A percentile compares a stretch with the other conserved stretches of the same genome.
These are phyloP conservation scores for Cyanoramphus novaezelandiae DNA, from an alignment of 2,113 vertebrate genomes.

Conservation along the genomic window DNA sequence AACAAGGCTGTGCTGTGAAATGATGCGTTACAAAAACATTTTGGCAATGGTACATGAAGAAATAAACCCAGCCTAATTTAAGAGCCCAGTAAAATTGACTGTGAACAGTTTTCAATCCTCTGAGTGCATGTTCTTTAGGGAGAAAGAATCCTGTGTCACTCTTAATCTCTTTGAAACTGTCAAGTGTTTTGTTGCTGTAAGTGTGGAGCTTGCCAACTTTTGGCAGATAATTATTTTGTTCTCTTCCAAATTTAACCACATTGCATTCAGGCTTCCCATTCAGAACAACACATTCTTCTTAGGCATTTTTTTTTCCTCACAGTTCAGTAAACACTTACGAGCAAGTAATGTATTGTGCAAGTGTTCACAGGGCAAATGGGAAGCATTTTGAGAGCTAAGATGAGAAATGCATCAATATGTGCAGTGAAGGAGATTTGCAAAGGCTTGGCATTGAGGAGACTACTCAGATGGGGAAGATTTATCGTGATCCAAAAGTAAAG, in stretches of 20 bases:
- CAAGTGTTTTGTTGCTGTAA: background rate
- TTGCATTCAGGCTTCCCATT: background rate
- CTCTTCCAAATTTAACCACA: background rate
- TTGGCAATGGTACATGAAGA: background rate
- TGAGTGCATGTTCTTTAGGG: background rate
- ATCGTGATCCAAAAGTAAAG: background rate
- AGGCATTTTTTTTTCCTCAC: background rate
- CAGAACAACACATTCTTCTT: background rate
- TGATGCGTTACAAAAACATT: background rate
- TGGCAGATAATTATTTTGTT: constrained; percentile 47
- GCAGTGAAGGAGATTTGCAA: background rate
- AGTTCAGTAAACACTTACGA: background rate
- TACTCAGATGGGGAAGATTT: background rate
- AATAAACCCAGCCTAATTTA: background rate
- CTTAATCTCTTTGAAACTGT: constrained; percentile 31
- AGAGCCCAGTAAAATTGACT: constrained; percentile 1
- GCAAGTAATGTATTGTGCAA: constrained; percentile 11
- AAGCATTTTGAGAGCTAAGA: background rate
- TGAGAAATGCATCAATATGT: background rate
- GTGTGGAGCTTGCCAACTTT: background rate
- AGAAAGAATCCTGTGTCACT: background rate
- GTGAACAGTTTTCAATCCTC: background rate
- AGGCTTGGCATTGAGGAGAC: background rate
- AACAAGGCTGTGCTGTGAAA: background rate
- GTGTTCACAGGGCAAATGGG: background rate